Evolutionary conservation across 2,113 vertebrate genomes (phyloP), one percentile per base, ranked within the genome.

Genomic region (Tylochromis polylepis): DNA sequence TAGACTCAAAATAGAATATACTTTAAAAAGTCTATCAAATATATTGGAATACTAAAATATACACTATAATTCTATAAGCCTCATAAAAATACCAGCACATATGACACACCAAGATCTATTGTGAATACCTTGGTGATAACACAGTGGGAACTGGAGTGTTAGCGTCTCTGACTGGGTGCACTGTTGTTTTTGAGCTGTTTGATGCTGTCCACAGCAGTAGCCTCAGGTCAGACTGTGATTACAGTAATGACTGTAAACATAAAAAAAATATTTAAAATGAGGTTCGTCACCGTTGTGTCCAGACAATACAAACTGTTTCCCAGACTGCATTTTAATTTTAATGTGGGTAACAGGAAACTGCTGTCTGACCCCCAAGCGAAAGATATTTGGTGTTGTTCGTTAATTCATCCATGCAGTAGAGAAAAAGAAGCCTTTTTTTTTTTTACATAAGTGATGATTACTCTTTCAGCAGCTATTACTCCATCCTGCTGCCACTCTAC

Each of bases 281-380:
- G 14, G 72, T 81, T 38, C 65, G 46, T 72, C 53, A 49, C n/a
- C 53, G 34, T 15, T 85, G 34, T 29, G 86, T 67, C 78, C 79
- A 77, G 41, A 84, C 18, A 5, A 41, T 22, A 62, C 16, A 38
- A 59, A 81, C 60, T 83, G 65, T 83, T 92, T 94, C 91, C 85
- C 93, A 93, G 92, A 85, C 84, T 31, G 9, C 53, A 11, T 55
- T 90, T 77, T 88, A 36, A 49, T 31, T 90, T 83, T 12, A 85
- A 92, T 51, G 78, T 93, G 94, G 92, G 93, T 92, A 95, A 94
- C 94, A 95, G 94, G 93, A 95, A 95, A 80, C 83, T 27, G 22
- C 55, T 6, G 89, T 94, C 91, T 89, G 90, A 77, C 67, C 81
- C 70, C 31, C 8, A 6, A 77, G 85, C 31, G 1, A 56, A 79